Conservation (phyloP, 2,113 vertebrate species). For the Rhombomys opimus region DNA sequence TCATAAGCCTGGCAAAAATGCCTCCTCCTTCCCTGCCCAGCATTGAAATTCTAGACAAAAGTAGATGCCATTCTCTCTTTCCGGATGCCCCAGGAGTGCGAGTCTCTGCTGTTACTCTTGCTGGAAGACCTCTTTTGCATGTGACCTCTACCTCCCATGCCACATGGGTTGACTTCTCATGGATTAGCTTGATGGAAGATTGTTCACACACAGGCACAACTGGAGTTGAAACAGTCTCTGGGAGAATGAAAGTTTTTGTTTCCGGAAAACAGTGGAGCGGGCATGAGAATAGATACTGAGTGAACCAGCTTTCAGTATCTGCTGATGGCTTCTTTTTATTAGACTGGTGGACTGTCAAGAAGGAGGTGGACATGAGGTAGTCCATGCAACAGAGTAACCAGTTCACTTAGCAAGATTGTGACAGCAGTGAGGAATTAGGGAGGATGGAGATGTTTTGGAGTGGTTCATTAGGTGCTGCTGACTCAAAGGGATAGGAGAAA, state of each 20-base stretch:
- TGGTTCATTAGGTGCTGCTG: neutral
- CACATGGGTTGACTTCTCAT: neutral
- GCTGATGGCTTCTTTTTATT: neutral
- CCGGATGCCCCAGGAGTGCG: neutral
- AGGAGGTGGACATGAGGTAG: neutral
- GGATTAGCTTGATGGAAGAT: neutral
- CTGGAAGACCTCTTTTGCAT: neutral
- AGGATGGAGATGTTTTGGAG: neutral
- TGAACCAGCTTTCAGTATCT: neutral
- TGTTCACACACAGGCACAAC: neutral
- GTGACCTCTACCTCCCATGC: neutral
- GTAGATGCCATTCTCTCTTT: neutral
- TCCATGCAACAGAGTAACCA: too few species aligned
- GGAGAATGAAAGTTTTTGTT: neutral
- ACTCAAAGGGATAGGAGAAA: neutral
- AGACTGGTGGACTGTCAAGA: neutral
- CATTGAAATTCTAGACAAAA: neutral
- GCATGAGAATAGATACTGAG: neutral
- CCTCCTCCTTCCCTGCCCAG: neutral
- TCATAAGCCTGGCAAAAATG: neutral
- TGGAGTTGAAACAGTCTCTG: neutral
- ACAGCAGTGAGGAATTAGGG: neutral
- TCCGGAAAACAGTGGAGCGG: neutral
- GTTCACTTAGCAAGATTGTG: neutral
- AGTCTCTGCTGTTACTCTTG: neutral